Evolutionary conservation across 2,888 invertebrate genomes (phyloP).

Genomic region (Elmis aenea): DNA sequence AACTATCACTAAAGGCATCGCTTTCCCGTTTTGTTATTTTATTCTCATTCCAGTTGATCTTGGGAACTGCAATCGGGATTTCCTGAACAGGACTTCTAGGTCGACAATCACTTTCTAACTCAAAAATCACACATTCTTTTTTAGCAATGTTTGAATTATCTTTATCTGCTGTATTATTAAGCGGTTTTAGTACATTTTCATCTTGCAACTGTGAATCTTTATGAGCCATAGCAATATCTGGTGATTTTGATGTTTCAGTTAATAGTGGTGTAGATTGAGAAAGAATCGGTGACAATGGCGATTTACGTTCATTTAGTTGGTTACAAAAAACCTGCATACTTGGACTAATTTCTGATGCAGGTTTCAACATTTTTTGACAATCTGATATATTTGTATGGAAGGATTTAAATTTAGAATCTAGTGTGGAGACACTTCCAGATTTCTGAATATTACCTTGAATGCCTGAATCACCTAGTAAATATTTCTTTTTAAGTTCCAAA

Average conservation of each 20-base stretch:
- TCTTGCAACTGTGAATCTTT: too few relatives aligned
- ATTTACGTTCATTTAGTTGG: constrained; percentile 39
- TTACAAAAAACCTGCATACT: constrained; percentile 65
- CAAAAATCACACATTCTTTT: constrained; percentile 17
- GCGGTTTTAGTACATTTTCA: too few relatives aligned
- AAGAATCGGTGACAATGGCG: constrained; percentile 41
- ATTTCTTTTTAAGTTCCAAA: constrained; percentile 79
- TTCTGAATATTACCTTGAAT: constrained; percentile 68
- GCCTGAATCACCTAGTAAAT: constrained; percentile 68
- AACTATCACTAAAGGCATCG: constrained; percentile 59
- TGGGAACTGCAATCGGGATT: constrained; percentile 61
- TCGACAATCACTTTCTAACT: constrained; percentile 47
- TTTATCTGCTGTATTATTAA: too few relatives aligned
- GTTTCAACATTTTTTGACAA: constrained; percentile 80
- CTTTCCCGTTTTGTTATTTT: constrained; percentile 29
- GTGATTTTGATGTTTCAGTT: constrained; percentile 6
- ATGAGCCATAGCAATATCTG: too few relatives aligned
- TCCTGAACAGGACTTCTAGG: constrained; percentile 61
- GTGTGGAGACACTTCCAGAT: constrained; percentile 76
- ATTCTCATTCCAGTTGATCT: constrained; percentile 50
- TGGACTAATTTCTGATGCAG: constrained; percentile 64
- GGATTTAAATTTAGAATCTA: constrained; percentile 79
- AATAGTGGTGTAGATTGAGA: constrained; percentile 13
- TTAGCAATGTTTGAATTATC: too few relatives aligned
- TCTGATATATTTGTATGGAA: constrained; percentile 83